These are phyloP conservation scores for Pelodiscus sinensis DNA, from an alignment of 2,113 vertebrate species.

Conservation along the genomic window DNA sequence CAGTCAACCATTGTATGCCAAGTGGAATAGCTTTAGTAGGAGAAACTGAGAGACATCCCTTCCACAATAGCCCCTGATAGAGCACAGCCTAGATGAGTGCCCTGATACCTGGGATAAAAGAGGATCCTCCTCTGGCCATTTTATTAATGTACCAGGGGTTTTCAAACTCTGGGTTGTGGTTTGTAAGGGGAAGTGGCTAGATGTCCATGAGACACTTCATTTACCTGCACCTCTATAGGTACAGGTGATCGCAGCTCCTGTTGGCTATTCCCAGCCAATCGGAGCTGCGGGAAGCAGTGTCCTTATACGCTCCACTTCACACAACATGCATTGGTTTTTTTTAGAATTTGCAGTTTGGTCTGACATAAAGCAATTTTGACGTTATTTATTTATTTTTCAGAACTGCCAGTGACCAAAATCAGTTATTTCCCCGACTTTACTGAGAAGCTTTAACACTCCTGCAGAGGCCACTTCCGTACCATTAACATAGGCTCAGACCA, in stretches of 20 bases:
- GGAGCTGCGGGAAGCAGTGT: no score
- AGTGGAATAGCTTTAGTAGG: neutral
- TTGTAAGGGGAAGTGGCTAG: no score
- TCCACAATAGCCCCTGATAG: neutral
- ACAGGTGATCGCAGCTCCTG: no score
- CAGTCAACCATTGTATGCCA: neutral
- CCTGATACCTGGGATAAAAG: neutral
- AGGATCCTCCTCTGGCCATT: neutral
- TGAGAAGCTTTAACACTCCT: neutral
- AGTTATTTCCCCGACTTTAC: neutral
- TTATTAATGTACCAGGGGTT: neutral
- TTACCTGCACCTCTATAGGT: no score
- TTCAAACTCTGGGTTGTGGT: no score
- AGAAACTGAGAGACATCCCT: neutral
- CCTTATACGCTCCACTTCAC: no score
- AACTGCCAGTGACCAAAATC: neutral
- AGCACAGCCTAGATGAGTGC: neutral
- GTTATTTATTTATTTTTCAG: neutral
- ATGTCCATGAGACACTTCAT: no score
- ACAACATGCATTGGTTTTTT: neutral
- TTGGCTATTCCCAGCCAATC: no score
- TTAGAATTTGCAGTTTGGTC: neutral
- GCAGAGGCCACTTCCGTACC: neutral
- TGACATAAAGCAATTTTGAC: neutral
- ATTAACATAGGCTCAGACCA: neutral